Base-by-base conservation (phyloP, 2,888 invertebrate species). In the Oligia latruncula region DNA sequence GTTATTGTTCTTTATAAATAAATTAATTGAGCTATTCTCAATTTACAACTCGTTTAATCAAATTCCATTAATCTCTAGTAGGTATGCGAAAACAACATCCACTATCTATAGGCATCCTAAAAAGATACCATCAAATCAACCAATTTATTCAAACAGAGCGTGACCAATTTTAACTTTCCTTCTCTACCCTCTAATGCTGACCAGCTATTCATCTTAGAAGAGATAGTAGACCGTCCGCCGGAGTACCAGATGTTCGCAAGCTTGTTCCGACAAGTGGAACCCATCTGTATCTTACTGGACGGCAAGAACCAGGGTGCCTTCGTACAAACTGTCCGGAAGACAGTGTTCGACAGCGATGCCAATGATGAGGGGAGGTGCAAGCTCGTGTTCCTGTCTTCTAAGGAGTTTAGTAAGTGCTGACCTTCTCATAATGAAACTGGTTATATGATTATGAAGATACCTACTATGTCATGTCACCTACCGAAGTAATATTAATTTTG, bases 171-270 rank as follows among this genome's bases (percentile, higher is more conserved):
- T 2, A 40, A 40, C 35, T 64, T 35, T 13, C 29, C 11, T 55
- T 43, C 23, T 66, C 11, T 62, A n/a, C 13, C 20, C 15, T 58
- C 29, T n/a, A 20, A 46, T 49, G 29, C 71, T 60, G 62, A 29
- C 64, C 90, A 98, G 97, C 92, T 98, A 3, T 97, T 97, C 91
- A 95, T 98, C 72, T 96, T 98, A 90, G 97, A 98, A 84, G 98
- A 98, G 93, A 97, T 97, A 81, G 94, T 97, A 35, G 98, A 98
- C 92, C 95, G 97, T 1, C 95, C 96, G 0, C 97, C 98, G 0
- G 97, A 97, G 88, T 98, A 97, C 92, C 95, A 96, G 78, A 95
- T 98, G 85, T 97, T 98, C 68, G 95, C 95, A 60, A 96, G 96
- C 76, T 91, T 98, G 17, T 97, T 97, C 91, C 95, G 97, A 9